Base-by-base conservation (phyloP, 23 tunicate genomes). In the Ciona savignyi region DNA sequence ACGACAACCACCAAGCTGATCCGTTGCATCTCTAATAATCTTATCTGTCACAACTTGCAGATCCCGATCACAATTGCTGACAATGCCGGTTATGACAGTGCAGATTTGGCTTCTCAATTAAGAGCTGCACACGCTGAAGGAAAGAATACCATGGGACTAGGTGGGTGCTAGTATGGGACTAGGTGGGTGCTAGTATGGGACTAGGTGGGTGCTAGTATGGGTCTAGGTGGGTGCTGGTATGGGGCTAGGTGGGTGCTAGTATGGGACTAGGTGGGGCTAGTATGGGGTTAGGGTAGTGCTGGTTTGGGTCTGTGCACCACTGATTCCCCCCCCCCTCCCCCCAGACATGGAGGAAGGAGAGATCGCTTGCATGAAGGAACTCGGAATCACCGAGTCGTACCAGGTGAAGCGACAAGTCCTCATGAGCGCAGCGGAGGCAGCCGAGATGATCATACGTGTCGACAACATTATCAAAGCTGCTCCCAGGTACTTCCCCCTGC, bases 71-170 rank as follows among this genome's bases (percentile, higher is more conserved):
- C 93, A 25, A 95, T 95, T 60, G 99, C 99, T 34, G 99, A 95
- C 82, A 95, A 95, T 63, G 99, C 96, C 3, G 99, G 99, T 26
- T 94, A 77, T 66, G 99, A 95, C 79, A 83, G 92, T 63, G 96
- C 99, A 30, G 89, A 95, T 23, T 78, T 95, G 21, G 90, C 86
- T 11, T 63, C 96, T 4, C 86, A 95, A 32, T 74, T 95, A 0
- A 77, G 99, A 51, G 91, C 99, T 1, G 96, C 83, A 3, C 99
- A 95, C 51, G 84, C 99, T 4, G 87, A 75, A 63, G 99, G 96
- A 33, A 88, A 89, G 42, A 63, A 64, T 33, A 74, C 87, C 2
- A 33, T 32, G 20, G 99, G 99, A 27, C 74, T 95, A 9, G 96
- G 88, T 89, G 32, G 25, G 78, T 25, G 72, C 4, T 70, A 42